Base-by-base conservation (phyloP, 2,113 vertebrate species). In the Nibea coibor region DNA sequence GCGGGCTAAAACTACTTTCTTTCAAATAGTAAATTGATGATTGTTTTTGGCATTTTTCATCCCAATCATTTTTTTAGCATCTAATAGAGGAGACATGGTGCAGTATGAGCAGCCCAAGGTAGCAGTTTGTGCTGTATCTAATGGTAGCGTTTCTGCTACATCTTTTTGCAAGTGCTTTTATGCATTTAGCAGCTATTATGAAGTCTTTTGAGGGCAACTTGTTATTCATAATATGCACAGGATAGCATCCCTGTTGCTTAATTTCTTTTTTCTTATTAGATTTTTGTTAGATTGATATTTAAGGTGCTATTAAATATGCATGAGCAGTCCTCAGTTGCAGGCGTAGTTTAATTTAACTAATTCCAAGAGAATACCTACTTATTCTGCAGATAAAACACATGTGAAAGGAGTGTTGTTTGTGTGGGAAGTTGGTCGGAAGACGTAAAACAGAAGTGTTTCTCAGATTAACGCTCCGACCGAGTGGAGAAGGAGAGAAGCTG, bases 11-110 rank as follows among this genome's bases (percentile, higher is more conserved):
- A 73, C 75, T 72, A 82, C 82, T 92, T 92, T 83, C 77, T 90
- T 79, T 92, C 87, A 92, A 88, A 87, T 72, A 50, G 85, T 72
- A 90, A 93, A 91, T 94, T 88, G 91, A 87, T 93, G 82, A 94
- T 92, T 92, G 92, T 88, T 92, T 85, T 91, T 92, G 91, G 81
- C 87, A 26, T 91, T 92, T 93, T 91, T 88, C 90, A 92, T 92
- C 78, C 79, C 74, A 77, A 64, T 84, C 24, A 74, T 68, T 80
- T 64, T 87, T 83, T 88, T 61, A 81, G 77, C 63, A 35, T 81
- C 76, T 84, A 86, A 85, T 86, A 31, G 66, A 86, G 66, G 28
- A 82, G 39, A 63, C 85, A 80, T 79, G 69, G 72, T 76, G 69
- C 68, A 70, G 73, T 22, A 47, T 68, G 53, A 71, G 35, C 69